A percentile compares a stretch with the other conserved stretches of the same genome.
phyloP scores from a whole-genome alignment of 23 tunicate genomes.

The Aplidium turbinatum region DNA sequence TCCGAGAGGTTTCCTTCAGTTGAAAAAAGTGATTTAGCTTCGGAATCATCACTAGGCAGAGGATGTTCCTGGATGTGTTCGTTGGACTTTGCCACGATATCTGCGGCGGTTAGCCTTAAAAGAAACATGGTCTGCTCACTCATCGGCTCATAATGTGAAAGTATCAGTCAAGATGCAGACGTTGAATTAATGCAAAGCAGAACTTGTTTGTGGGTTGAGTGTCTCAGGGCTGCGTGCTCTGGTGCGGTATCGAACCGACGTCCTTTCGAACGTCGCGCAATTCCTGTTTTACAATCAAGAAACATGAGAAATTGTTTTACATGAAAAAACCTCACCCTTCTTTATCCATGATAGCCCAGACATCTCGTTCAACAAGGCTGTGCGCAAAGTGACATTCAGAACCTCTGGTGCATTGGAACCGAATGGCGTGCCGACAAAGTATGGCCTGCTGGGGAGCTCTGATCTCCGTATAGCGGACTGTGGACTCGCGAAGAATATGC shows the following conservation, averaged over 20 bases:
- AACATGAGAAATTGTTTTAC: too few relatives aligned
- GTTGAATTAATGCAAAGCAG: too few relatives aligned
- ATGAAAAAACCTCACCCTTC: too few relatives aligned
- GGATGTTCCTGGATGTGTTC: conserved; percentile 57
- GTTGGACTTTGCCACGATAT: conserved; percentile 62
- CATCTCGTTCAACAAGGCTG: conserved; percentile 89
- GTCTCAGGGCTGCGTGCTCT: too few relatives aligned
- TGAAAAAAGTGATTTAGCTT: conserved; percentile 21
- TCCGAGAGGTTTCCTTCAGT: conserved; percentile 32
- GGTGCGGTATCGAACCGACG: too few relatives aligned
- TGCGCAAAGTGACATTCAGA: conserved; percentile 93
- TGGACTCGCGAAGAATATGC: conserved; percentile 75
- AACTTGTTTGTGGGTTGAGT: too few relatives aligned
- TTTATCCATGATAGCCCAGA: conserved; percentile 87
- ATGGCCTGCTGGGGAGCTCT: conserved; percentile 80
- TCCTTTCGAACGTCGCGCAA: too few relatives aligned
- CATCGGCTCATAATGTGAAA: too few relatives aligned
- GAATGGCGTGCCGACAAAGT: conserved; percentile 80
- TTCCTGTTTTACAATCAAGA: too few relatives aligned
- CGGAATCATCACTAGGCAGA: conserved; percentile 6
- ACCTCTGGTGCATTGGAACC: conserved; percentile 93
- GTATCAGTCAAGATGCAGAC: too few relatives aligned
- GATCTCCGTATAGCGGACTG: conserved; percentile 81
- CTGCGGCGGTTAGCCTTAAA: conserved; percentile 53
- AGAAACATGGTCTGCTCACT: not conserved